Percentiles rank a stretch among this genome's conserved stretches.
Evolutionary conservation across 1,140 invertebrate species (phyloP).

Genomic region (Pomacea maculata): DNA sequence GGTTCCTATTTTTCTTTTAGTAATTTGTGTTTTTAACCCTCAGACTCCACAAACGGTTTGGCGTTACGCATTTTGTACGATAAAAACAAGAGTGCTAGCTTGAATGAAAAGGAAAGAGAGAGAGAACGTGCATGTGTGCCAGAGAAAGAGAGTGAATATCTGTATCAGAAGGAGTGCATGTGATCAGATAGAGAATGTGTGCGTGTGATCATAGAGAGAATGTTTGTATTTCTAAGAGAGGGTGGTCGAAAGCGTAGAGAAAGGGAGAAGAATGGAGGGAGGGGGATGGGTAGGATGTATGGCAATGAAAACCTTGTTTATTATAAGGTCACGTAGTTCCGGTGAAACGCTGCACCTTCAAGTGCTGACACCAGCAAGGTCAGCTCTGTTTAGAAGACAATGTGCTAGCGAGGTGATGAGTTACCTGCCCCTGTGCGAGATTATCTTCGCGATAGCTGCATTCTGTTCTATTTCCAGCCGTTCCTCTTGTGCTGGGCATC

Average conservation of each 20-base stretch:
- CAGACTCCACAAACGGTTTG: background rate
- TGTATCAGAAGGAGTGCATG: background rate
- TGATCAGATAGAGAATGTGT: no score
- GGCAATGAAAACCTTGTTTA: background rate
- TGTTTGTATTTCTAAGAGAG: background rate
- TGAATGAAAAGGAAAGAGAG: background rate
- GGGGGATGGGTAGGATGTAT: background rate
- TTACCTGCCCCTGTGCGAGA: no score
- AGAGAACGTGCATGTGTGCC: background rate
- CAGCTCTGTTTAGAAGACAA: no score
- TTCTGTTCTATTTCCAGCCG: no score
- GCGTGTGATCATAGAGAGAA: slow-evolving; percentile 4
- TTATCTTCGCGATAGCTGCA: no score
- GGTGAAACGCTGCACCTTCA: no score
- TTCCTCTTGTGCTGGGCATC: no score
- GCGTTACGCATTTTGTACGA: background rate
- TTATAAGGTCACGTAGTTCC: background rate
- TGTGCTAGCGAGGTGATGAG: no score
- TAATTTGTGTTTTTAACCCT: background rate
- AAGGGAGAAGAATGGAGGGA: background rate
- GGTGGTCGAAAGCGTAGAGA: background rate
- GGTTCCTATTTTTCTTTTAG: no score
- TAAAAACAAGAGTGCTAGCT: no score
- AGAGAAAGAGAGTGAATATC: background rate
- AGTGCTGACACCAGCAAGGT: no score